Base-by-base conservation (phyloP, 2,797 vertebrate species). In the Apodemus agrarius region DNA sequence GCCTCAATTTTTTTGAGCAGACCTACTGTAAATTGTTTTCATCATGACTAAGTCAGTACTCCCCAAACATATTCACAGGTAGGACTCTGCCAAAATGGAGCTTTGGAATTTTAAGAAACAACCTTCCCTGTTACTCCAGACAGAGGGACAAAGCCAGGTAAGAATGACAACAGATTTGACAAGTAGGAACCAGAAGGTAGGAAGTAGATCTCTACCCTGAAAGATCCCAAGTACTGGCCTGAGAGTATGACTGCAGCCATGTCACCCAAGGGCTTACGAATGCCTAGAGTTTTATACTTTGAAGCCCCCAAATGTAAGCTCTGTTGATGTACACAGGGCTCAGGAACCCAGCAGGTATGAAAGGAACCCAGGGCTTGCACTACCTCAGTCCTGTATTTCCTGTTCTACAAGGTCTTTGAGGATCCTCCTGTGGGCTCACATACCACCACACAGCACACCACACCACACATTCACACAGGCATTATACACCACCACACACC, bases 101-200 rank as follows among this genome's bases (percentile, higher is more conserved):
- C 61, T 49, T 67, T 7, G 16, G 46, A 89, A 88, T 75, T 83
- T 95, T 81, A 92, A 93, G 76, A 96, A 92, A 34, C 49, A 86
- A 82, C 22, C 19, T 69, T 75, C 34, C 31, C 31, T 90, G 10
- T 46, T 74, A 24, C 40, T 12, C 34, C 59, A 86, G 52, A 94
- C 57, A 22, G 84, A 65, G 12, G 24, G 57, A 54, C 57, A 83
- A 37, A 92, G 82, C 83, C 61, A 80, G 2, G 1, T 61, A 72
- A 93, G 43, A 74, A 84, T 76, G 54, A 65, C 37, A 82, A 4
- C 31, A 63, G n/a, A 54, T 34, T 89, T 93, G 40, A 34, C 46
- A 89, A 69, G 31, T n/a, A 52, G 49, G 34, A 49, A 29, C n/a
- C 65, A 69, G 61, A 74, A 59, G 22, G 13, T 22, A 3, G 57